Base-by-base conservation (phyloP, 2,797 vertebrate species). In the Monodelphis domestica region DNA sequence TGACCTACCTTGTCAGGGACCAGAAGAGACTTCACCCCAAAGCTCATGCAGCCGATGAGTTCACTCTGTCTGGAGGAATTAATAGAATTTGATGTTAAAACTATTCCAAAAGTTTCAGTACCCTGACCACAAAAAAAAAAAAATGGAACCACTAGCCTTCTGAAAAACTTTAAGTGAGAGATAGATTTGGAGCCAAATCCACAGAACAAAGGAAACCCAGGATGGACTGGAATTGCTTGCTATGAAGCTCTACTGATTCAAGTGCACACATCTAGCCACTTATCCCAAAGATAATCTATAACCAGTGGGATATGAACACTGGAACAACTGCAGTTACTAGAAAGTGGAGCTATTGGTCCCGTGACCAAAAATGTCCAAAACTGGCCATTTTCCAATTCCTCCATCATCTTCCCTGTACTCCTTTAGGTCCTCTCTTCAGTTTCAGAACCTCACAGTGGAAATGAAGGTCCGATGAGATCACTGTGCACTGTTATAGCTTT, bases 41-140 rank as follows among this genome's bases (percentile, higher is more conserved):
- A 99, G 98, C 99, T 99, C 99, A 99, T 99, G 97, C 99, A 99
- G 90, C 99, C 99, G 0, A 99, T 97, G 50, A 99, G 98, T 24
- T 96, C 6, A 0, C 94, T 97, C 57, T 95, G 97, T 45, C 98
- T 98, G 95, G 53, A 53, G 91, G 93, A 93, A 96, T 24, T n/a
- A 96, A 84, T 2, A 78, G 52, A 96, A 28, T 5, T 24, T 70
- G 2, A 93, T 70, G 87, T 96, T 84, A 96, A 94, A 28, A 55
- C 56, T 54, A 51, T 63, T n/a, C 33, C 88, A 89, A 54, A 38
- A 54, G 53, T 54, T 29, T 54, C 6, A 28, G n/a, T 26, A 26
- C n/a, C 21, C 38, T 24, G 4, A 38, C 89, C 12, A n/a, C n/a
- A n/a, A n/a, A 54, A 53, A 55, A 89, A 45, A 14, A 88, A 89